These are phyloP conservation scores for Palythoa heliodiscus DNA, from an alignment of 92 coral and sea anemone species.

Conservation along the genomic window DNA sequence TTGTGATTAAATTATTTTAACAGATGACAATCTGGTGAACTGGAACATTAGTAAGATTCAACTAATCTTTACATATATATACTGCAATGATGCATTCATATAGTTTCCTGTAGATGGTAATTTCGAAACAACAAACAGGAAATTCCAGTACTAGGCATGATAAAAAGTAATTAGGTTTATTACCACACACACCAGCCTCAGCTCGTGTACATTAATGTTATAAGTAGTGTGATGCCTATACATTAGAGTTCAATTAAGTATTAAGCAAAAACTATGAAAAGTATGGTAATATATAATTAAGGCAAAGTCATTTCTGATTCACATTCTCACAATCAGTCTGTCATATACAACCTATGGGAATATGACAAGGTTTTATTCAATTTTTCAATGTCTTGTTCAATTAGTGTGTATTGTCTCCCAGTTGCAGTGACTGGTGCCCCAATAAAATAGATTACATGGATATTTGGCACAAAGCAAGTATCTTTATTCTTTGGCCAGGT, in stretches of 20 bases:
- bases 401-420: constrained; percentile 54
- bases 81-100: too few species aligned
- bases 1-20: too few species aligned
- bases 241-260: constrained; percentile 9
- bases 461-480: too few species aligned
- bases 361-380: constrained; percentile 45
- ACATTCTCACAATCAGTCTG: background rate
- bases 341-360: constrained; percentile 1
- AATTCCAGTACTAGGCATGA: constrained; percentile 24
- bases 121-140: too few species aligned
- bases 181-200: constrained; percentile 17
- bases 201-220: constrained; percentile 1
- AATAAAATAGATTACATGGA: constrained; percentile 30
- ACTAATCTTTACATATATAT: too few species aligned
- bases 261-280: constrained; percentile 13
- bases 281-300: background rate
- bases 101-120: too few species aligned
- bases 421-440: constrained; percentile 47
- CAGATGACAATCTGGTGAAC: too few species aligned
- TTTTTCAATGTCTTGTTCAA: constrained; percentile 39
- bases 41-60: too few species aligned
- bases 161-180: background rate
- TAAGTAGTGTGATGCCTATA: constrained; percentile 12
- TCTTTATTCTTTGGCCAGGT: too few species aligned
- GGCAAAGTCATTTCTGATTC: too few species aligned